phyloP scores from a whole-genome alignment of 2,113 vertebrate species.

The Nansenia antarctica region DNA sequence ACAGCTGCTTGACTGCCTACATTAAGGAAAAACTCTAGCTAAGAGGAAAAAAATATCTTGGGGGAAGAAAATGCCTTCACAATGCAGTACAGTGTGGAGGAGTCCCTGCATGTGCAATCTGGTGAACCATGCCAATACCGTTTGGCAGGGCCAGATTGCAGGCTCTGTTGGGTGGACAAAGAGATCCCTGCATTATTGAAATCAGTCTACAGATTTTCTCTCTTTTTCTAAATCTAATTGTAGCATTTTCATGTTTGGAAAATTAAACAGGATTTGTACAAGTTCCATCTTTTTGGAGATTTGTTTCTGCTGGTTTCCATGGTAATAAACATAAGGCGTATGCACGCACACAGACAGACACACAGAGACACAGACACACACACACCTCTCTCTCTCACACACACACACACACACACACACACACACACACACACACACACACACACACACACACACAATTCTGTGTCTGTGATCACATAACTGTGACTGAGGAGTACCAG shows the following conservation, averaged over 20 bases:
- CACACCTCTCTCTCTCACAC: background rate
- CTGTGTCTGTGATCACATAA: background rate
- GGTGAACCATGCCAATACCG: background rate
- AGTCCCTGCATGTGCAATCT: background rate
- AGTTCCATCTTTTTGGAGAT: slow-evolving; percentile 20
- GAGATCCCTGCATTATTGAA: background rate
- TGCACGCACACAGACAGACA: background rate
- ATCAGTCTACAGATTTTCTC: background rate
- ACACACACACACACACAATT: slow-evolving; percentile 5
- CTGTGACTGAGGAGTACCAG: background rate
- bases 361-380: background rate
- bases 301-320: slow-evolving; percentile 55
- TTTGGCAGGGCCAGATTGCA: background rate
- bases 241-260: slow-evolving; percentile 44
- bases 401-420: slow-evolving; percentile 1
- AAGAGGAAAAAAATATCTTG: background rate
- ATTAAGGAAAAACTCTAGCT: background rate
- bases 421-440: background rate
- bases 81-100: background rate
- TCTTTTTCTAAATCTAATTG: slow-evolving; percentile 24
- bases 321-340: slow-evolving; percentile 20
- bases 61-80: background rate
- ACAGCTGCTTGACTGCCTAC: background rate
- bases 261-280: slow-evolving; percentile 27
- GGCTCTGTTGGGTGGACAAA: background rate